A percentile compares a stretch with the other conserved stretches of the same genome.
phyloP scores from a whole-genome alignment of 92 coral and sea anemone species.

The Parazoanthus atlanticus region DNA sequence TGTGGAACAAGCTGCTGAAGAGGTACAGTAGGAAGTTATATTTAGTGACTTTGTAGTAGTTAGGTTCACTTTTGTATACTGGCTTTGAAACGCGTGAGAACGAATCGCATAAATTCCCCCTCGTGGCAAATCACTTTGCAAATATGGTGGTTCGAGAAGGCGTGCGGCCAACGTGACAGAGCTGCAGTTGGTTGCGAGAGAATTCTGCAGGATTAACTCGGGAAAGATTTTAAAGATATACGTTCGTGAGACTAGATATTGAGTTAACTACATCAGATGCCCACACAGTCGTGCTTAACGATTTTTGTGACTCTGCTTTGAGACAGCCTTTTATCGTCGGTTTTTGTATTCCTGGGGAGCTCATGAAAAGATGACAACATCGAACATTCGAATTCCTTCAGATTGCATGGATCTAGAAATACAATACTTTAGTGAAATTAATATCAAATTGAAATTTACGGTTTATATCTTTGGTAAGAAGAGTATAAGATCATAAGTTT shows the following conservation, averaged over 20 bases:
- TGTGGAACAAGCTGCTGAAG: constrained; percentile 58
- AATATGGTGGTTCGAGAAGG: constrained; percentile 74
- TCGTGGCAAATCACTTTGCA: constrained; percentile 45
- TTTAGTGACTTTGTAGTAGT: neutral
- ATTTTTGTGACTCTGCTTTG: constrained; percentile 49
- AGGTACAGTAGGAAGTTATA: constrained; percentile 16
- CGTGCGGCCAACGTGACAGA: constrained; percentile 89
- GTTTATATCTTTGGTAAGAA: constrained; percentile 16
- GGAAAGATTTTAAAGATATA: constrained; percentile 7
- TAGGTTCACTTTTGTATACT: constrained; percentile 30
- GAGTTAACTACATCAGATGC: neutral
- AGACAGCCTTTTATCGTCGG: constrained; percentile 69
- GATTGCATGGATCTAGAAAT: constrained; percentile 46
- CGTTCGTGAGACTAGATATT: constrained; percentile 7
- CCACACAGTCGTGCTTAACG: neutral
- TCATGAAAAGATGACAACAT: constrained; percentile 69
- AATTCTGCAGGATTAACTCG: constrained; percentile 1
- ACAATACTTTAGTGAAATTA: neutral
- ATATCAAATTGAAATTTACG: constrained; percentile 28
- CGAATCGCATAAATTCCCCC: constrained; percentile 27
- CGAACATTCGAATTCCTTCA: constrained; percentile 80
- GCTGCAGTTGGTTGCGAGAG: constrained; percentile 37
- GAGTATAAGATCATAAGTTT: neutral
- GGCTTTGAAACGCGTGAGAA: constrained; percentile 23
- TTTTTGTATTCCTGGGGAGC: constrained; percentile 76